Conservation (phyloP, 1,140 invertebrate species). For the Orchestia grillus region DNA sequence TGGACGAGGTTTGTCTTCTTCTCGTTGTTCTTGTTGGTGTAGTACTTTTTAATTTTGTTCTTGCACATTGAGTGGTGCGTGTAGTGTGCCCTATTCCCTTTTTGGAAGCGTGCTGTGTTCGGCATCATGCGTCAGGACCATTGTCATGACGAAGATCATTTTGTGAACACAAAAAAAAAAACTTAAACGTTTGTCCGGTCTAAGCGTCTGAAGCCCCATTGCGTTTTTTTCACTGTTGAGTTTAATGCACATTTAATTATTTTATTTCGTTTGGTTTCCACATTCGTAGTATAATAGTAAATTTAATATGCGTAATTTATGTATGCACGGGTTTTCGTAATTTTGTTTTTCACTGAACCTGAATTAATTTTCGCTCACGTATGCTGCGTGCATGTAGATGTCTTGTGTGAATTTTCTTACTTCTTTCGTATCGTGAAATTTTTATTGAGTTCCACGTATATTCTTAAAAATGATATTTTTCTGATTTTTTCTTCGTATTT, state of each 20-base stretch:
- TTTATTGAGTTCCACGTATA: not conserved
- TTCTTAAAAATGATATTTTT: not conserved
- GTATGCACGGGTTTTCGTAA: not conserved
- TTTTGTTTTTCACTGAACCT: not conserved
- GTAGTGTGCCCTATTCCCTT: not conserved
- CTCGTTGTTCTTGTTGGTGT: not conserved
- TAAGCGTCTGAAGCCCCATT: not conserved
- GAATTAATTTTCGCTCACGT: not conserved
- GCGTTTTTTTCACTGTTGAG: not conserved
- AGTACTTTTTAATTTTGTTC: not conserved
- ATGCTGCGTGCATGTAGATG: not conserved
- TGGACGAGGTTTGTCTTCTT: conserved; percentile 47
- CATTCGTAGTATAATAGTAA: not conserved
- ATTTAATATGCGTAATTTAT: not conserved
- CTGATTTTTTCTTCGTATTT: not conserved
- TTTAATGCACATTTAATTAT: not conserved
- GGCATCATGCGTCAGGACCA: too few species aligned
- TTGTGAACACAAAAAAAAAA: too few species aligned
- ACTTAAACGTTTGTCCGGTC: too few species aligned
- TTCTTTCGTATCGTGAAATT: not conserved
- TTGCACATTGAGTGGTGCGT: not conserved
- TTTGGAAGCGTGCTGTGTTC: not conserved
- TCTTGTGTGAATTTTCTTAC: not conserved
- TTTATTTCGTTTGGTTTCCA: not conserved
- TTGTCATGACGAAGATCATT: not conserved